A percentile compares a stretch with the other conserved stretches of the same genome.
Evolutionary conservation across 1,140 invertebrate genomes (phyloP).

Genomic region (Adelges cooleyi): DNA sequence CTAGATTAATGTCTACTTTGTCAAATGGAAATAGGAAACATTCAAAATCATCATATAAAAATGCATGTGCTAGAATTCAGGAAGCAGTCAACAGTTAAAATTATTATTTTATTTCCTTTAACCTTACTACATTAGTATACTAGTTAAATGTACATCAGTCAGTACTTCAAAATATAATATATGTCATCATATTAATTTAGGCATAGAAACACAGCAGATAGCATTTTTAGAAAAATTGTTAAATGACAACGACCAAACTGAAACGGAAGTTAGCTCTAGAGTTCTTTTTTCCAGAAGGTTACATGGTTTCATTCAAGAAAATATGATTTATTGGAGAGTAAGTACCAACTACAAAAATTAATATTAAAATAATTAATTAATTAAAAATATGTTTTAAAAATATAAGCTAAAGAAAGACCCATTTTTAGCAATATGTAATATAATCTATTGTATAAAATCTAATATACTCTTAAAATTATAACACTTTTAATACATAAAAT

Average conservation of each 20-base stretch:
- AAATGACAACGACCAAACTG: constrained; percentile 4
- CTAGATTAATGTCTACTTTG: not conserved
- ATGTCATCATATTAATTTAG: not conserved
- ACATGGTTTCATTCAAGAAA: constrained; percentile 5
- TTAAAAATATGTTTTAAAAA: too few species aligned
- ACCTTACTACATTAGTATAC: not conserved
- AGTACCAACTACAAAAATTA: too few species aligned
- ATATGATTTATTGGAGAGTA: constrained; percentile 9
- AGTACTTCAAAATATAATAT: too few species aligned
- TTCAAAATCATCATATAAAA: not conserved
- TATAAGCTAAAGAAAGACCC: too few species aligned
- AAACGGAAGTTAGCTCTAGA: constrained; percentile 2
- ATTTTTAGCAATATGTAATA: too few species aligned
- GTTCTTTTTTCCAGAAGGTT: not conserved
- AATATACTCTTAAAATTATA: too few species aligned
- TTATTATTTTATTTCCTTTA: too few species aligned
- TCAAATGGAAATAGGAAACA: not conserved
- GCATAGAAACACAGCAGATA: not conserved
- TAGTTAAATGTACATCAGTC: too few species aligned
- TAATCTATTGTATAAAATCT: too few species aligned
- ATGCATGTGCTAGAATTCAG: not conserved
- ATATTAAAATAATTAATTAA: too few species aligned
- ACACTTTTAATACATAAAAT: too few species aligned
- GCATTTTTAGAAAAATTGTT: constrained; percentile 1
- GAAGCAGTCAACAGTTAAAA: not conserved